Conservation (phyloP, 2,888 invertebrate species). For the Desoria tigrina region DNA sequence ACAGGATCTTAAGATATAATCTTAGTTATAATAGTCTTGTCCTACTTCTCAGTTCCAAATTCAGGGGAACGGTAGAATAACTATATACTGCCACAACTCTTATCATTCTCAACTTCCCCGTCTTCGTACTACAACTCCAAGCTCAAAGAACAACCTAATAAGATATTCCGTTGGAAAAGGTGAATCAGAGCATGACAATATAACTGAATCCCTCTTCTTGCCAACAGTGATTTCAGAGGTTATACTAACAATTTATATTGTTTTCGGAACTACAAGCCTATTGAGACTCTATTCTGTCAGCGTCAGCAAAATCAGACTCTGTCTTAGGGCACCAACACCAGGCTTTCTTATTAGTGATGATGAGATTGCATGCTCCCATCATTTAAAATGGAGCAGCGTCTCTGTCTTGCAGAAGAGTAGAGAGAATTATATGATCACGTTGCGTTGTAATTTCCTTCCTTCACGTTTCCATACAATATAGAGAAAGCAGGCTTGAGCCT, state of each 20-base stretch:
- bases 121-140: neutral
- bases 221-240: conserved; percentile 6
- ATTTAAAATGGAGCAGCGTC: neutral
- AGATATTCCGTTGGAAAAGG: conserved; percentile 8
- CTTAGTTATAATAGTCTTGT: conserved; percentile 3
- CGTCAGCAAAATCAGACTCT: no score
- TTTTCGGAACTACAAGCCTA: no score
- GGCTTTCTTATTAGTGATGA: conserved; percentile 5
- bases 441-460: no score
- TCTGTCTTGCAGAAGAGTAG: no score
- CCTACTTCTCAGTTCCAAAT: neutral
- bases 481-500: no score
- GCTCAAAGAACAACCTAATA: conserved; percentile 4
- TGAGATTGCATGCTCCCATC: conserved; percentile 6
- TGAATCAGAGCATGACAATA: conserved; percentile 29
- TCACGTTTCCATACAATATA: no score
- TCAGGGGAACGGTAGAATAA: no score
- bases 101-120: no score
- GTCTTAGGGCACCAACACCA: conserved; percentile 2
- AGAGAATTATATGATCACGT: no score
- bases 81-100: no score
- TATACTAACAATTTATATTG: neutral
- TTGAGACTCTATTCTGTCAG: no score
- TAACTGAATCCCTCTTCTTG: conserved; percentile 12
- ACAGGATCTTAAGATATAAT: no score